A percentile compares a stretch with the other conserved stretches of the same genome.
Conservation (phyloP, 2,797 vertebrate species). For the Eulemur rubriventer region DNA sequence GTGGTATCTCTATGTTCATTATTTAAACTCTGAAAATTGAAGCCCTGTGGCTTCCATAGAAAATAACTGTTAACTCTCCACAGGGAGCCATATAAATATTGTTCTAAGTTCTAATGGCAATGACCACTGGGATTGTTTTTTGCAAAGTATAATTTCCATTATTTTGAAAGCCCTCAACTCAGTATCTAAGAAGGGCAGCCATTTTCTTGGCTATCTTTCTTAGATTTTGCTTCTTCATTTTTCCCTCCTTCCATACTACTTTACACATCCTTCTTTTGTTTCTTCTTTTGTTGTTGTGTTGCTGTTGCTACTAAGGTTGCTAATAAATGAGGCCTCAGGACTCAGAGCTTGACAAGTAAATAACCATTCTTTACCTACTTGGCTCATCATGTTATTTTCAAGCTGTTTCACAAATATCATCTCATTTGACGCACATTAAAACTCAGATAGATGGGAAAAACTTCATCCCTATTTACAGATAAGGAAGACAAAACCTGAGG, state of each 20-base stretch:
- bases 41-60: neutral
- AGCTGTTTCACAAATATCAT: neutral
- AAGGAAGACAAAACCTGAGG: neutral
- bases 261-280: neutral
- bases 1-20: neutral
- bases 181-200: neutral
- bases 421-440: neutral
- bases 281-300: neutral
- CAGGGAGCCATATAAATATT: neutral
- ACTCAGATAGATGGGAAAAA: neutral
- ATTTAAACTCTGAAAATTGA: conserved; percentile 42
- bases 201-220: neutral
- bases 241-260: neutral
- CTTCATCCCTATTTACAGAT: neutral
- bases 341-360: neutral
- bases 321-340: neutral
- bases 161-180: neutral
- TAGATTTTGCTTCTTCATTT: neutral
- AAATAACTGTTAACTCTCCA: conserved; percentile 4
- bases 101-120: neutral
- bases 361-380: neutral
- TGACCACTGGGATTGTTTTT: neutral
- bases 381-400: neutral
- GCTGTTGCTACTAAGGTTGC: neutral
- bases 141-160: neutral